Base-by-base conservation (phyloP, 2,888 invertebrate genomes). In the Syritta pipiens region DNA sequence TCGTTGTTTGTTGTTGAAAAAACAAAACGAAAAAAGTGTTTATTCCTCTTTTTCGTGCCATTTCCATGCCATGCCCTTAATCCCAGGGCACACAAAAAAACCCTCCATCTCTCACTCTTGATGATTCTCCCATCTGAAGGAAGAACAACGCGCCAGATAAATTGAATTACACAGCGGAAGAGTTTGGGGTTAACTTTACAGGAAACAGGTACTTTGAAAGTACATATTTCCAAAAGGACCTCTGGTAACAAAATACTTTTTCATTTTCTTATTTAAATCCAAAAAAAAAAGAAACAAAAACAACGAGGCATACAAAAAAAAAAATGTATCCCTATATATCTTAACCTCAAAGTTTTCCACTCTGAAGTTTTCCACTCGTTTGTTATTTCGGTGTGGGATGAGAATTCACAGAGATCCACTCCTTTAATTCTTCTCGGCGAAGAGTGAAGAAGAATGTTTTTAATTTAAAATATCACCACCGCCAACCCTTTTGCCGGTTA, bases 261-360 rank as follows among this genome's bases (percentile, higher is more conserved):
- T 53, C 26, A 48, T 69, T 55, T 63, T 76, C 55, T 55, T 68
- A 57, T 65, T 60, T 44, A 40, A 44, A 57, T 51, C 59, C 12
- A 20, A 12, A 37, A 37, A 4, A 10, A 35, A 42, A 49, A 35
- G 2, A 35, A 4, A 71, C n/a, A n/a, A 20, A 51, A 19, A 26
- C 17, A 14, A 19, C 17, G 19, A 57, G 6, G 40, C 12, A 17
- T 32, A 40, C 10, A 42, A n/a, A n/a, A n/a, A n/a, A n/a, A 49
- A 12, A 44, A 30, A 22, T 51, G 37, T 28, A 67, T 60, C 22
- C 20, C 40, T 51, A 46, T 10, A 57, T 48, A 46, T 55, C 62
- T 79, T 74, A 74, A 62, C 67, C 72, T 67, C 79, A 67, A 79
- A 79, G 53, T 79, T 79, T 74, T 74, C 67, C 49, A 67, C 79